Evolutionary conservation across 2,797 vertebrate genomes (phyloP).

Genomic region (Rallus crepitans): DNA sequence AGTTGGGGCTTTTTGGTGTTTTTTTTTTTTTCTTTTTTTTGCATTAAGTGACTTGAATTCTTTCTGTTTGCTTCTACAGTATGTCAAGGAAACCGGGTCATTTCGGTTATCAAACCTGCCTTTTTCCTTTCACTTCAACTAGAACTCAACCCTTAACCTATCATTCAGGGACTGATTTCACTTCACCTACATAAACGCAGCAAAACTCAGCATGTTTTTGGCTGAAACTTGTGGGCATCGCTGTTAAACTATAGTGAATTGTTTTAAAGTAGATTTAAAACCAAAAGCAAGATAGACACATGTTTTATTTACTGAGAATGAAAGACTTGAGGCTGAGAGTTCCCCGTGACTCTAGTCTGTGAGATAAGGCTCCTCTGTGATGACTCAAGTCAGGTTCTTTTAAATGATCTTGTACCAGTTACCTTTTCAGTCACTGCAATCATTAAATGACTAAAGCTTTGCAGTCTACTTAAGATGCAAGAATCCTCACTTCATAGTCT

Average conservation of each 20-base stretch:
- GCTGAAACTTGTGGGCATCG: not conserved
- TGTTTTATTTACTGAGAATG: not conserved
- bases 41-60: conserved; percentile 60
- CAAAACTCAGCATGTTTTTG: not conserved
- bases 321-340: not conserved
- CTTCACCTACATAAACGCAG: not conserved
- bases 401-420: not conserved
- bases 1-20: not conserved
- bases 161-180: too few species aligned
- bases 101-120: conserved; percentile 34
- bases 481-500: not conserved
- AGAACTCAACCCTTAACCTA: not conserved
- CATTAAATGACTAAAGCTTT: not conserved
- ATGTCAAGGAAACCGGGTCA: conserved; percentile 44
- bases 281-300: not conserved
- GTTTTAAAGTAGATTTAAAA: conserved; percentile 3
- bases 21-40: conserved; percentile 22
- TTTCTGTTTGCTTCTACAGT: conserved; percentile 45
- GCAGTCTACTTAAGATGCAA: not conserved
- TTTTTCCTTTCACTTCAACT: conserved; percentile 29
- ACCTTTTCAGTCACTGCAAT: not conserved
- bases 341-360: not conserved
- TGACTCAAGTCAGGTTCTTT: not conserved
- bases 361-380: not conserved
- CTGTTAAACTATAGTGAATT: not conserved